Percentiles rank a stretch among this genome's conserved stretches.
These are phyloP conservation scores for Fragum fragum DNA, from an alignment of 2,888 invertebrate species.

Conservation along the genomic window DNA sequence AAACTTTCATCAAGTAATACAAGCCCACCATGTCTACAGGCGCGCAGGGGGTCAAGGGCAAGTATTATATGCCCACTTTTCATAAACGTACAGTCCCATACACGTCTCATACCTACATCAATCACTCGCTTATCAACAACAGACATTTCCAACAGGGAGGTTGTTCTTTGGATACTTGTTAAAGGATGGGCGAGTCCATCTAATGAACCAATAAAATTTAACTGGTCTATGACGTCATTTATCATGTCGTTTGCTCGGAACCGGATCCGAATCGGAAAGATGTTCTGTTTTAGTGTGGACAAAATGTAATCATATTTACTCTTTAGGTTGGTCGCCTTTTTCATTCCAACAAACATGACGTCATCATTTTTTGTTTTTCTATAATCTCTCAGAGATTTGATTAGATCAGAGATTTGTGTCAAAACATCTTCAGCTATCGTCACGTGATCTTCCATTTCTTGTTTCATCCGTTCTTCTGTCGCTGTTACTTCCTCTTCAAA, in stretches of 20 bases:
- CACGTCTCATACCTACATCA: not conserved
- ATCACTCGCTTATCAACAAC: not conserved
- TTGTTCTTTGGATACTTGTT: not conserved
- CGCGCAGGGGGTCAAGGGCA: too few relatives aligned
- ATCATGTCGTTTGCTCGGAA: not conserved
- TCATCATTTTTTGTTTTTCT: constrained; percentile 8
- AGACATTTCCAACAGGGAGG: not conserved
- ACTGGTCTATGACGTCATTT: not conserved
- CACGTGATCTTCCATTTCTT: not conserved
- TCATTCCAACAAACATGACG: constrained; percentile 16
- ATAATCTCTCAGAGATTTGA: constrained; percentile 1
- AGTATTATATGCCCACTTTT: not conserved
- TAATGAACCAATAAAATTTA: not conserved
- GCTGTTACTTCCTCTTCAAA: not conserved
- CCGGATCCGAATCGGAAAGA: not conserved
- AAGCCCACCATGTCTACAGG: not conserved
- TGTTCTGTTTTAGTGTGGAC: not conserved
- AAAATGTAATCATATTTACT: not conserved
- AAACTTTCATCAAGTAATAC: constrained; percentile 5
- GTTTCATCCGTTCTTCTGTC: not conserved
- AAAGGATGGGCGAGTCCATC: not conserved
- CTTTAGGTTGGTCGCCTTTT: not conserved
- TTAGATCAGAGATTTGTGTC: not conserved
- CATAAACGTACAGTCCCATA: constrained; percentile 10
- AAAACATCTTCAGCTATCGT: not conserved